Base-by-base conservation (phyloP, 2,797 vertebrate species). In the Rachycentron canadum region DNA sequence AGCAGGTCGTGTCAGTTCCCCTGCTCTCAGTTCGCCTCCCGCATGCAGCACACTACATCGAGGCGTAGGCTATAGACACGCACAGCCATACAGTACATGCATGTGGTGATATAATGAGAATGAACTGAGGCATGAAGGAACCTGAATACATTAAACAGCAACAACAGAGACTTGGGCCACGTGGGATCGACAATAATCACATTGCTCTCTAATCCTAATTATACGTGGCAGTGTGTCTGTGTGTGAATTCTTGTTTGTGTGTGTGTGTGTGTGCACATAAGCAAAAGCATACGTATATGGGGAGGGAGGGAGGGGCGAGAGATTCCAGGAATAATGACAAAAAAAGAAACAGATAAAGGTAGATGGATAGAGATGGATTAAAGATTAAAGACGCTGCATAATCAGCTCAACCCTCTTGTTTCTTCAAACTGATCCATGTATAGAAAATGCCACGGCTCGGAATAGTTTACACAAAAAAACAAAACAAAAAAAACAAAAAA, bases 191-290 rank as follows among this genome's bases (percentile, higher is more conserved):
- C 52, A 58, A 68, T 69, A 69, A 83, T 79, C 63, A 67, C 77
- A 68, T 26, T 47, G 65, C 58, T 72, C 36, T 70, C 38, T 82
- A 83, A 85, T 87, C 84, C 86, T 83, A 78, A 89, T 78, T 85
- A 75, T 70, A 72, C 74, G 40, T 62, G 50, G 58, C 77, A 58
- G 53, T 23, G 70, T 69, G 50, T 71, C 50, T 52, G 36, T 61
- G 57, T 47, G 52, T 72, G 40, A 52, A 68, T 68, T 36, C 28
- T 12, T 66, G 52, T 26, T 8, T 23, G 45, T 63, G 50, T 41
- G 50, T 23, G 45, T 63, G 49, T 40, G 50, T 45, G 30, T 32
- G 14, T 34, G 13, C 49, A 25, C 23, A 21, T 36, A n/a, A n/a
- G n/a, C 17, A 13, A 3, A 4, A 41, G 50, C n/a, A 25, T 73